Conservation (phyloP, 64 coral and sea anemone species). For the Dendrophyllia cribrosa region DNA sequence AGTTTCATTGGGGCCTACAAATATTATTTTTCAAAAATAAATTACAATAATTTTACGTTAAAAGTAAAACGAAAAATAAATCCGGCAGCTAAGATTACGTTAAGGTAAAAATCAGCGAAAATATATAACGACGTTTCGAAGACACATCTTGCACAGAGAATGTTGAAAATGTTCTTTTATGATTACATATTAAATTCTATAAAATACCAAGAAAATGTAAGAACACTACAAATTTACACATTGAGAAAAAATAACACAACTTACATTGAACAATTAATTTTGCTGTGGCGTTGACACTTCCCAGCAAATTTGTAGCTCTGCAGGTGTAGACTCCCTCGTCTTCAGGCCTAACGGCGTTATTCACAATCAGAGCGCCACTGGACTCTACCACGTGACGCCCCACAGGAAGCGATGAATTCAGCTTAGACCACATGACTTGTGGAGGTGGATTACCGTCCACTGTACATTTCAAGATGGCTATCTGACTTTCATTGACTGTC, state of each 20-base stretch:
- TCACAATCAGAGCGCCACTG: conserved; percentile 17
- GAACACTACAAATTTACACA: too few relatives aligned
- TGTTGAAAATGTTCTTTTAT: too few relatives aligned
- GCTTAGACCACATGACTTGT: conserved; percentile 36
- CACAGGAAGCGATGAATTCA: conserved; percentile 13
- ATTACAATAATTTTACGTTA: too few relatives aligned
- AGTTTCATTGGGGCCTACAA: too few relatives aligned
- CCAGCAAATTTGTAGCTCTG: conserved; percentile 21
- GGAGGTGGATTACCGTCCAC: conserved; percentile 45
- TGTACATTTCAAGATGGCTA: conserved; percentile 53
- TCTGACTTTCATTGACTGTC: conserved; percentile 30
- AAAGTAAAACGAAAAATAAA: too few relatives aligned
- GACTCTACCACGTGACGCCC: not conserved
- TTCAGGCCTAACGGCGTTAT: not conserved
- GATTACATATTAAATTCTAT: too few relatives aligned
- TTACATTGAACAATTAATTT: conserved; percentile 39
- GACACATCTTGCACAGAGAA: too few relatives aligned
- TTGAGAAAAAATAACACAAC: not conserved
- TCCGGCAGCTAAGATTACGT: too few relatives aligned
- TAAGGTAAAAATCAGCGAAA: too few relatives aligned
- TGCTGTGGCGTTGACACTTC: conserved; percentile 7
- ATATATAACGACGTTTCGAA: too few relatives aligned
- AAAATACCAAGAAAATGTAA: too few relatives aligned
- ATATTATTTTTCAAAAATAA: too few relatives aligned
- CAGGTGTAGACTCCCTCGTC: conserved; percentile 58